Conservation (phyloP, 1,140 invertebrate genomes). For the Drosophila dunni region DNA sequence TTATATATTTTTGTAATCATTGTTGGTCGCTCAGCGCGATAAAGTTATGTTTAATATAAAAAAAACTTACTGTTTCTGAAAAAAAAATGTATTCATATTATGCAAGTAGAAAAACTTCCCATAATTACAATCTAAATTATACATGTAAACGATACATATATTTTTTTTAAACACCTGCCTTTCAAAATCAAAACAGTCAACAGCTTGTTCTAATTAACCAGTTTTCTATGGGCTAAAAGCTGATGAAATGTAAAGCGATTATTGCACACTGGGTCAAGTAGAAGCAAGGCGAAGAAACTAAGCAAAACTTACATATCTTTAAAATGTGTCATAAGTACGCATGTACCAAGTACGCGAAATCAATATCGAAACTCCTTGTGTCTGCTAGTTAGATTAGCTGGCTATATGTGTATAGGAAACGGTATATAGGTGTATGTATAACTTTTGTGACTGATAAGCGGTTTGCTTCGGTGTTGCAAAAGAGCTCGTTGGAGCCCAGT, state of each 20-base stretch:
- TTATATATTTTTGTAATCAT: no score
- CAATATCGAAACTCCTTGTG: conserved; percentile 50
- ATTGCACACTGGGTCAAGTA: conserved; percentile 77
- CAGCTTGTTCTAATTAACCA: conserved; percentile 51
- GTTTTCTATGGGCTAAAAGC: conserved; percentile 45
- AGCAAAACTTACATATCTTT: conserved; percentile 29
- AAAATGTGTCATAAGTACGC: conserved; percentile 53
- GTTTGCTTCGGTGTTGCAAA: conserved; percentile 49
- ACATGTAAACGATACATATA: not conserved
- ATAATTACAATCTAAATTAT: conserved; percentile 1
- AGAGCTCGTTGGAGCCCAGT: conserved; percentile 38
- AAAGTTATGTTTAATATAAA: no score
- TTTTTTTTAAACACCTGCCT: conserved; percentile 13
- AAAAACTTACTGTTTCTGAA: no score
- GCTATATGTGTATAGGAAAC: conserved; percentile 29
- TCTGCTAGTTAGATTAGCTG: conserved; percentile 60
- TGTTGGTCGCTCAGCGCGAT: no score
- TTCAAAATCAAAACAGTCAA: conserved; percentile 16
- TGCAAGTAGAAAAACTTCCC: not conserved
- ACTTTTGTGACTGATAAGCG: conserved; percentile 65
- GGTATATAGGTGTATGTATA: conserved; percentile 22
- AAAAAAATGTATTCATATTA: not conserved
- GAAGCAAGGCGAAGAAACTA: conserved; percentile 44
- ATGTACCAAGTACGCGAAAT: conserved; percentile 44
- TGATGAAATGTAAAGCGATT: conserved; percentile 69